Evolutionary conservation across 2,113 vertebrate species (phyloP).

Genomic region (Chroicocephalus ridibundus): DNA sequence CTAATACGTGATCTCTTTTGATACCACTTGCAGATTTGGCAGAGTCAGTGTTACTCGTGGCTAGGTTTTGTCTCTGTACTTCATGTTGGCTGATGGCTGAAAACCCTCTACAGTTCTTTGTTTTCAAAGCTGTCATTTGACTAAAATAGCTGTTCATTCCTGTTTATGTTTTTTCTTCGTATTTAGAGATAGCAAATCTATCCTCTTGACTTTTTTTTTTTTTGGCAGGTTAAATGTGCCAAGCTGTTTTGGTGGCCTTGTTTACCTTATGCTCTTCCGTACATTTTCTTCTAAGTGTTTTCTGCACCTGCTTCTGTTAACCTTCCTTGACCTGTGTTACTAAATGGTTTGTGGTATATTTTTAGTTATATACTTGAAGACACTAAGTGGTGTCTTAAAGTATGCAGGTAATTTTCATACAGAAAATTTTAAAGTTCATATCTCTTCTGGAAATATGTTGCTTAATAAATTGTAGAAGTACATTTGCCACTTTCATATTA

Average conservation of each 20-base stretch:
- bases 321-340: neutral
- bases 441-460: neutral
- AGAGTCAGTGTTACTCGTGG: neutral
- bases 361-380: too few relatives aligned
- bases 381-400: neutral
- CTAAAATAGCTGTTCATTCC: neutral
- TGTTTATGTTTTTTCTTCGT: neutral
- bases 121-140: neutral
- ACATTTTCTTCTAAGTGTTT: neutral
- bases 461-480: neutral
- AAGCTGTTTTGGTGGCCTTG: neutral
- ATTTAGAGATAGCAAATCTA: neutral
- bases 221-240: neutral
- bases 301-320: neutral
- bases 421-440: neutral
- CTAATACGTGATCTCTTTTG: neutral
- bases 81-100: neutral
- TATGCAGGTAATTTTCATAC: neutral
- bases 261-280: neutral
- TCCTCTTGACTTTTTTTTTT: neutral
- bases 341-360: neutral
- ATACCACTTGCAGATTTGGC: neutral
- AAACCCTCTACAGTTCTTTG: neutral
- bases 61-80: neutral
- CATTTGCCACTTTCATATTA: neutral